Conservation (phyloP, 2,113 vertebrate species). For the Coturnix japonica region DNA sequence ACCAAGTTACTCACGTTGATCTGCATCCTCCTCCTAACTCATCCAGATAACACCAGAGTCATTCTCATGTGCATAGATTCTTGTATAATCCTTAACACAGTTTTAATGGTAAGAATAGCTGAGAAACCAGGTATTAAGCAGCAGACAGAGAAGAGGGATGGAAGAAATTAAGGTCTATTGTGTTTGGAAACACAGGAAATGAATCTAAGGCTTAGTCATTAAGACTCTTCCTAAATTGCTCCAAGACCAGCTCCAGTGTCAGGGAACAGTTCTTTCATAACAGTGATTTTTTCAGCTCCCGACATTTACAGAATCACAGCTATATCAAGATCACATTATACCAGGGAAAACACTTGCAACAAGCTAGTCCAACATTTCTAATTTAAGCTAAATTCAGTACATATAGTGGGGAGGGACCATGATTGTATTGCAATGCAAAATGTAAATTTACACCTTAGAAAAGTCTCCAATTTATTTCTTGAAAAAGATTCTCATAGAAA, state of each 20-base stretch:
- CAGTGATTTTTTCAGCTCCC: background rate
- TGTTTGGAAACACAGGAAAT: conserved; percentile 63
- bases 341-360: background rate
- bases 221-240: conserved; percentile 13
- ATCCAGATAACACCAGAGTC: background rate
- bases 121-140: background rate
- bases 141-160: background rate
- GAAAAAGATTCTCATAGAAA: background rate
- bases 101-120: background rate
- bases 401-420: background rate
- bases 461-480: background rate
- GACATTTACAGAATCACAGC: background rate
- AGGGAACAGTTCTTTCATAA: background rate
- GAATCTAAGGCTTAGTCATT: conserved; percentile 57
- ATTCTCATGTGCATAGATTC: background rate
- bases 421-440: background rate
- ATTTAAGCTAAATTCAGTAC: background rate
- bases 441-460: background rate
- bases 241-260: background rate
- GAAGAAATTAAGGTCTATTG: conserved; percentile 48
- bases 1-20: background rate
- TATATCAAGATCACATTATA: background rate
- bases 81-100: background rate
- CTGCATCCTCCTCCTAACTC: background rate
- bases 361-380: background rate